Evolutionary conservation across 2,113 vertebrate genomes (phyloP), one percentile per base, ranked within the genome.

Genomic region (mouse (Mus musculus)): DNA sequence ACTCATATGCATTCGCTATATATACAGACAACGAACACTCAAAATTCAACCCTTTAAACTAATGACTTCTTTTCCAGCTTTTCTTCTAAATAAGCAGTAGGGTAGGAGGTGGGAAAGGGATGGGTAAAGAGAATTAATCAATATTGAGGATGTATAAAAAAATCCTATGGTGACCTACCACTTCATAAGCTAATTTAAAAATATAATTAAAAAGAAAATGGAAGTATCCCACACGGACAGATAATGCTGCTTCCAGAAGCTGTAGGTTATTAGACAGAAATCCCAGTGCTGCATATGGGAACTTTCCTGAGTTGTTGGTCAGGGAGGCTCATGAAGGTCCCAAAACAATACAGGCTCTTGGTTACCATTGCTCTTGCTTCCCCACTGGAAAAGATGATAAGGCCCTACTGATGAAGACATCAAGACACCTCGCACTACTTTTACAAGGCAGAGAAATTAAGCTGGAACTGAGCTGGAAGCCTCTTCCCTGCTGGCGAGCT

Each of bases 191-290:
- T 36, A 69, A 67, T 67, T 86, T 69, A 49, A 67, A 49, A 69
- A 86, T 36, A 49, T 49, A 86, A 86, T 86, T 85, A 63, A 85
- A 85, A 85, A 85, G 81, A 65, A 85, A 63, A 46, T 65, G 59
- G 26, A 85, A 85, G 61, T 67, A 33, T 49, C 28, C 42, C 42
- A 49, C 82, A 42, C 33, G 61, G 59, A 46, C 61, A 67, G 30
- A 33, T 67, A 86, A 67, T 22, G 42, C 49, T 49, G 82, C 82
- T 86, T 63, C 61, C 61, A 86, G 61, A 67, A 49, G 61, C 82
- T 46, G 28, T 1, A 65, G 81, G 42, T 42, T 86, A 86, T 86
- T 86, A 67, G 61, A 67, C 17, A 49, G 82, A 67, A 67, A 86
- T 67, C 82, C 28, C 39, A 86, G 42, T 22, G 63, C 63, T 67